Percentiles rank a stretch among this genome's conserved stretches.
These are phyloP conservation scores for Pseudoips prasinana DNA, from an alignment of 2,888 invertebrate genomes.

Conservation along the genomic window DNA sequence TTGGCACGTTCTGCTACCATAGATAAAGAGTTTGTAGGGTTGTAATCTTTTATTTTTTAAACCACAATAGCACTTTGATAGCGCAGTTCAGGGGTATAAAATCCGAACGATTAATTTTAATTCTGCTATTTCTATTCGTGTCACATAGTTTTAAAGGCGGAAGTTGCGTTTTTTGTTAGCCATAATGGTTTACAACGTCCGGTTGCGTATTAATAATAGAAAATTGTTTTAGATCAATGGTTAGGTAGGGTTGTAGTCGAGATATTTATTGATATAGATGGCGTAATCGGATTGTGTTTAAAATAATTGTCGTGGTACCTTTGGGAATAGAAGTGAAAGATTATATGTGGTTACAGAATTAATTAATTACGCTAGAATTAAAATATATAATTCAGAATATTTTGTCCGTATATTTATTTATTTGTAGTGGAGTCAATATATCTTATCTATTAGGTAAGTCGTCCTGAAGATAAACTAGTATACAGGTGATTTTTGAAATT, in stretches of 20 bases:
- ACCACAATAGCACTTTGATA: constrained; percentile 8
- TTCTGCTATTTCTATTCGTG: constrained; percentile 66
- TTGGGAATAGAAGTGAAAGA: too few relatives aligned
- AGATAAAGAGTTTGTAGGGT: constrained; percentile 58
- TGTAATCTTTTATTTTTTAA: constrained; percentile 24
- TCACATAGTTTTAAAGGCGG: constrained; percentile 64
- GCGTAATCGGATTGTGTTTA: constrained; percentile 8
- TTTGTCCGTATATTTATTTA: too few relatives aligned
- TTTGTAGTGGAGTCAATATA: too few relatives aligned
- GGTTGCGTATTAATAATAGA: constrained; percentile 46
- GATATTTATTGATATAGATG: neutral
- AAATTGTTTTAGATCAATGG: constrained; percentile 39
- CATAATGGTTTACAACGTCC: constrained; percentile 63
- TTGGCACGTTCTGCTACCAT: constrained; percentile 57
- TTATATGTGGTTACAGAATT: too few relatives aligned
- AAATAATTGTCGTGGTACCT: too few relatives aligned
- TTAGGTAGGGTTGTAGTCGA: constrained; percentile 16
- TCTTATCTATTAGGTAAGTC: too few relatives aligned
- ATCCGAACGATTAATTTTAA: constrained; percentile 50
- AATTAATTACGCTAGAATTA: too few relatives aligned
- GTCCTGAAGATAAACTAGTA: too few relatives aligned
- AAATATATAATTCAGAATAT: too few relatives aligned
- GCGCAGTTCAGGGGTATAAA: constrained; percentile 40
- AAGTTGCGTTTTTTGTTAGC: constrained; percentile 55
- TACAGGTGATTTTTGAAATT: too few relatives aligned